A percentile compares a stretch with the other conserved stretches of the same genome.
phyloP scores from a whole-genome alignment of 2,113 vertebrate species.

The Thermophis baileyi region DNA sequence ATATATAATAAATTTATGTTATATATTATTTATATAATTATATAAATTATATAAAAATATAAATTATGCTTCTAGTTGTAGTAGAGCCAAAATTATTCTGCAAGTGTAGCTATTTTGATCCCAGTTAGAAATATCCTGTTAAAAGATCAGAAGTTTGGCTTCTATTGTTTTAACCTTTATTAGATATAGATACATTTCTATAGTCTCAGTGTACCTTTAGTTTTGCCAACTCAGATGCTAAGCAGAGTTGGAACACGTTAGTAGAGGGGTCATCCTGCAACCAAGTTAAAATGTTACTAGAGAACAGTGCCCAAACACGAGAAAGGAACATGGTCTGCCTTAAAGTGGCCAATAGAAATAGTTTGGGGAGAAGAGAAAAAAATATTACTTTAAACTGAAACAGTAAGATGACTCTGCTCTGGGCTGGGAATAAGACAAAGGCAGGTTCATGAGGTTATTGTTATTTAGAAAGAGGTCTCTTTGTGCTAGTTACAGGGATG shows the following conservation, averaged over 20 bases:
- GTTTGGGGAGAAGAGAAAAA: background rate
- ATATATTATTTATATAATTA: no score
- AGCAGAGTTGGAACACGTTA: background rate
- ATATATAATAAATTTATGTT: no score
- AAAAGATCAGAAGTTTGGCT: background rate
- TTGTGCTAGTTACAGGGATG: background rate
- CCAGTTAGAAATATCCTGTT: background rate
- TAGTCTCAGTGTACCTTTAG: background rate
- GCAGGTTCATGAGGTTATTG: background rate
- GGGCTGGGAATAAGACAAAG: background rate
- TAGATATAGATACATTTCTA: background rate
- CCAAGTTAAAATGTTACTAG: background rate
- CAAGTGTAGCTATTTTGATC: background rate
- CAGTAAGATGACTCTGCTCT: background rate
- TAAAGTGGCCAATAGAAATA: background rate
- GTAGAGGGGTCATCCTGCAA: background rate
- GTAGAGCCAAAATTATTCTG: background rate
- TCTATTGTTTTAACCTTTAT: background rate
- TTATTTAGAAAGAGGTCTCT: background rate
- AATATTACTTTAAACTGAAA: background rate
- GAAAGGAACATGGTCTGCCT: background rate
- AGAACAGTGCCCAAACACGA: background rate
- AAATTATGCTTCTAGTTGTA: background rate
- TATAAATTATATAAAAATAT: no score
- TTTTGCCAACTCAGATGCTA: background rate